Conservation (phyloP, 2,888 invertebrate genomes). For the Ferdinandea cuprea region DNA sequence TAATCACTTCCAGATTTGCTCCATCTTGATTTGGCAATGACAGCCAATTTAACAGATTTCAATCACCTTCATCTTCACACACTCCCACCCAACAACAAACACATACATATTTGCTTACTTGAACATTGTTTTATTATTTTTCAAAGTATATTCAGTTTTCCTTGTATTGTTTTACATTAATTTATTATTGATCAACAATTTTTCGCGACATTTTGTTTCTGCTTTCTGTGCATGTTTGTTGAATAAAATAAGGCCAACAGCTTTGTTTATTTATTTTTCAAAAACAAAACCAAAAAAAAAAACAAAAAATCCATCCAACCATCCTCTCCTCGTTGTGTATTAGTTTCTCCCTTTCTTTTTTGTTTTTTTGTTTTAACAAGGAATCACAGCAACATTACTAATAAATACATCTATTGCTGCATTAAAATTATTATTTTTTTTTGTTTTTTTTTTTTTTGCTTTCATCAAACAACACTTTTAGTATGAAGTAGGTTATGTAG, state of each 20-base stretch:
- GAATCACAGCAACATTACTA: not conserved
- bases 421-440: not conserved
- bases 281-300: too few species aligned
- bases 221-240: slow-evolving; percentile 22
- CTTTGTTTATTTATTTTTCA: slow-evolving; percentile 1
- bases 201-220: slow-evolving; percentile 12
- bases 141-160: slow-evolving; percentile 29
- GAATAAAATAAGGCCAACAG: slow-evolving; percentile 53
- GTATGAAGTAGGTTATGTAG: not conserved
- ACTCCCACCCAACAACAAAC: too few species aligned
- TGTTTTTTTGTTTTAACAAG: not conserved
- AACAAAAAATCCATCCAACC: too few species aligned
- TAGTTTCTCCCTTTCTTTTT: not conserved
- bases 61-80: too few species aligned
- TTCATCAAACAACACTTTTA: not conserved
- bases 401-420: not conserved
- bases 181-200: slow-evolving; percentile 14
- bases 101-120: slow-evolving; percentile 19
- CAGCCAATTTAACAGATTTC: too few species aligned
- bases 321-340: not conserved
- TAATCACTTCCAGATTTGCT: too few species aligned
- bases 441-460: not conserved
- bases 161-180: slow-evolving; percentile 49
- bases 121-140: slow-evolving; percentile 43
- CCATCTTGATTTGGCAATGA: too few species aligned